Evolutionary conservation across 2,888 invertebrate species (phyloP).

Genomic region (Halictus ligatus): DNA sequence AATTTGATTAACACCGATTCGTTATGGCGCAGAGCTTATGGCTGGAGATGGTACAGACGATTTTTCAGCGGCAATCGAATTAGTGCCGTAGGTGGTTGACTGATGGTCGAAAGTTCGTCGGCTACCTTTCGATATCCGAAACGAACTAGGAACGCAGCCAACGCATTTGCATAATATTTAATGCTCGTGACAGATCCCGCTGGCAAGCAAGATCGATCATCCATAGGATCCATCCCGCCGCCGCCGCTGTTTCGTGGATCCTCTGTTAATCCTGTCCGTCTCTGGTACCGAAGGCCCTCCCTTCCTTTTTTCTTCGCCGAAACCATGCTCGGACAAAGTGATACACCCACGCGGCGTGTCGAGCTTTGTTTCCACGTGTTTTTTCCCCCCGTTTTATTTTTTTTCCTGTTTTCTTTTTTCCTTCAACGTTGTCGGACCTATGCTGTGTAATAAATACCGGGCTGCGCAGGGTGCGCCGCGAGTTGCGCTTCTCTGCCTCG

Average conservation of each 20-base stretch:
- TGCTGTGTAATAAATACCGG: constrained; percentile 41
- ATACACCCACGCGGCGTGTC: constrained; percentile 53
- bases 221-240: constrained; percentile 24
- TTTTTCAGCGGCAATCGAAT: constrained; percentile 41
- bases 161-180: constrained; percentile 68
- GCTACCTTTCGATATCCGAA: constrained; percentile 51
- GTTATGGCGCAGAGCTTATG: neutral
- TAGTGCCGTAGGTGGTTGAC: constrained; percentile 31
- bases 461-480: constrained; percentile 1
- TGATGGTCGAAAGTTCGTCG: constrained; percentile 45
- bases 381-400: neutral
- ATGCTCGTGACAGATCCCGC: constrained; percentile 57
- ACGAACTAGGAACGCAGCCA: constrained; percentile 37
- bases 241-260: constrained; percentile 47
- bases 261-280: constrained; percentile 45
- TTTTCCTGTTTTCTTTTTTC: neutral
- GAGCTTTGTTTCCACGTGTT: constrained; percentile 28
- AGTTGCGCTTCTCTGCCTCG: neutral
- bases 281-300: neutral
- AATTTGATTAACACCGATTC: neutral
- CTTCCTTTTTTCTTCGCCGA: constrained; percentile 27
- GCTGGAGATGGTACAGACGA: neutral
- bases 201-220: constrained; percentile 65
- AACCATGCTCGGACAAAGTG: constrained; percentile 55
- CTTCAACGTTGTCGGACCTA: constrained; percentile 24